Percentiles rank a stretch among this genome's conserved stretches.
Conservation (phyloP, 2,113 vertebrate genomes). For the Scomber colias region DNA sequence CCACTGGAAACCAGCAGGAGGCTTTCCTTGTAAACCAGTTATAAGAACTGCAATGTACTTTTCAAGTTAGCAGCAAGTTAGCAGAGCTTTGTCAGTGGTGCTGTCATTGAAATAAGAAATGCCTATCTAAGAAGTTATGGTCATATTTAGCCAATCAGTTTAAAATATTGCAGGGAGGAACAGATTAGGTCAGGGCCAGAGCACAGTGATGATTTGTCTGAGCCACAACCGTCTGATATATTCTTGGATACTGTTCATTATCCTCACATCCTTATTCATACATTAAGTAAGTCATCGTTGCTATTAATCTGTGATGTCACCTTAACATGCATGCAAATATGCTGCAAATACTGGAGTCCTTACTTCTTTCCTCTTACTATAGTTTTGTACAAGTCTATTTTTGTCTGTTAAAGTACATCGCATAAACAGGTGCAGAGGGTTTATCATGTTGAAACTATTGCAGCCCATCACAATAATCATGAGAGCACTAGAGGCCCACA, state of each 20-base stretch:
- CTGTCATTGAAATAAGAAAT: neutral
- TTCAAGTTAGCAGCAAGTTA: no score
- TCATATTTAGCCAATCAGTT: neutral
- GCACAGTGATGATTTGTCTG: neutral
- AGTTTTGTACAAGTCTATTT: conserved; percentile 30
- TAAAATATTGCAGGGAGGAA: neutral
- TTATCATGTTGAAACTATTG: conserved; percentile 46
- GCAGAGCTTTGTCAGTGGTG: neutral
- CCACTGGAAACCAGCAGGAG: neutral
- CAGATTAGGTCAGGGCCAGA: no score
- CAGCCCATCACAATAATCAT: conserved; percentile 53
- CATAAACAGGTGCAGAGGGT: conserved; percentile 62
- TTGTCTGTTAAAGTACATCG: conserved; percentile 32
- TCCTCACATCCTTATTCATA: neutral
- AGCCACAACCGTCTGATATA: neutral
- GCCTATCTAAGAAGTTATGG: neutral
- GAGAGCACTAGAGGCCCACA: conserved; percentile 67
- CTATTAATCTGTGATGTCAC: neutral
- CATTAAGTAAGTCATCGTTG: conserved; percentile 2
- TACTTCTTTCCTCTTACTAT: conserved; percentile 13
- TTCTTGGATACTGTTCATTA: neutral
- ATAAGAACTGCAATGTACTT: no score
- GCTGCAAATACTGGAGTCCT: neutral
- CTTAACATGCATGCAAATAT: neutral
- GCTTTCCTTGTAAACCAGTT: no score